Evolutionary conservation across 2,888 invertebrate species (phyloP), one percentile per base, ranked within the genome.

Genomic region (Scaptomyza flava): DNA sequence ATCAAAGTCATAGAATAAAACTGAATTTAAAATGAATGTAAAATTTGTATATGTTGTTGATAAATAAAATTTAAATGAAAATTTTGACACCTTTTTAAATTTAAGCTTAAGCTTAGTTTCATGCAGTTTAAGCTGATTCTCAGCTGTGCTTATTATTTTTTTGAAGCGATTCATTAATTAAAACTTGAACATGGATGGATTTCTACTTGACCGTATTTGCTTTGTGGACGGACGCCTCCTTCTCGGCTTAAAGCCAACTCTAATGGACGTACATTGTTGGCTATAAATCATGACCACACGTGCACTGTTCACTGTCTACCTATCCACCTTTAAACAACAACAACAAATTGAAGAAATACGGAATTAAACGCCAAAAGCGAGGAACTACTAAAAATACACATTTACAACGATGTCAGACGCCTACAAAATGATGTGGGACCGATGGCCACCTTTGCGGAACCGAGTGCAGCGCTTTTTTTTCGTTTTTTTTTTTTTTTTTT

Each of bases 191-290:
- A 73, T 66, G 63, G 62, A 65, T 41, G 41, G 66, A 79, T 72
- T 77, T 79, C 72, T 65, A 68, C 62, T 75, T 67, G 67, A 67
- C 66, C 65, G 62, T 67, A 85, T 76, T 71, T 78, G 71, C 70
- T 63, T 62, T 69, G 67, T 58, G 70, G 71, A 79, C 79, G 76
- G 23, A 27, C 27, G 27, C 27, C 27, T 27, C 77, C 75, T 68
- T 69, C 72, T 66, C 74, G 69, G 73, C 79, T 77, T 75, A 64
- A 77, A 75, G 78, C 78, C 82, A 72, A 71, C 79, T 87, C 85
- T 85, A 85, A 85, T 85, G 85, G 87, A 87, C 79, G 75, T 87
- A 74, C 82, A 84, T 79, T 82, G 82, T 74, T 72, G 63, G 71
- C 85, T 61, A 85, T 85, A 87, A 83, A 85, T 85, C 85, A 85